Evolutionary conservation across 64 coral and sea anemone species (phyloP).

Genomic region (Stichodactyla helianthus): DNA sequence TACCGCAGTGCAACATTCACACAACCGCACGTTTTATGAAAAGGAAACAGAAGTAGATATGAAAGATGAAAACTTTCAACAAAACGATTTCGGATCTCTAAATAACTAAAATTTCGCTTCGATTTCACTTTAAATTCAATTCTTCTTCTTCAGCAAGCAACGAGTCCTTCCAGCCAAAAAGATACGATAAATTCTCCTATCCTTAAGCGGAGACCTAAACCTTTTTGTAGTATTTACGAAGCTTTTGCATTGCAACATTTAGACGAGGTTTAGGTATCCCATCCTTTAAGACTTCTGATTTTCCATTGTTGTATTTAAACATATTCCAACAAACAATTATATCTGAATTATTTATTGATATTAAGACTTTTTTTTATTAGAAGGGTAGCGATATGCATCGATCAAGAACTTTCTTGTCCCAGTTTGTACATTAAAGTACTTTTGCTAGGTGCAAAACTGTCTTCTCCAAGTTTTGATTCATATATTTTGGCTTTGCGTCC

Average conservation of each 20-base stretch:
- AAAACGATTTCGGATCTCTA: not conserved
- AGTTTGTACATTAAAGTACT: not conserved
- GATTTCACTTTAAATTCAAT: too few species aligned
- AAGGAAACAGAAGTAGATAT: not conserved
- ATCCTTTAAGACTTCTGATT: not conserved
- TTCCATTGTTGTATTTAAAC: not conserved
- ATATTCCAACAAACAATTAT: not conserved
- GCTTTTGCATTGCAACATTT: not conserved
- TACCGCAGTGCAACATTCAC: not conserved
- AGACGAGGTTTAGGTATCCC: not conserved
- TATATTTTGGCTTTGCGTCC: not conserved
- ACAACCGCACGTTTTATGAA: not conserved
- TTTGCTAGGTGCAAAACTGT: too few species aligned
- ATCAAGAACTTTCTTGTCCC: not conserved
- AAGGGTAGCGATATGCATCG: not conserved
- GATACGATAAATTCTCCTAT: not conserved
- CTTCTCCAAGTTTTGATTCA: too few species aligned
- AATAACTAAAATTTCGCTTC: not conserved
- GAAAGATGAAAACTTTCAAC: not conserved
- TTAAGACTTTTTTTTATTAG: not conserved
- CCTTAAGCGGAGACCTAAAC: too few species aligned
- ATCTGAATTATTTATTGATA: conserved; percentile 1
- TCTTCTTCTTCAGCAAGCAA: not conserved
- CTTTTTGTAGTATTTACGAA: not conserved
- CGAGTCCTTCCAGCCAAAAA: not conserved